A percentile compares a stretch with the other conserved stretches of the same genome.
These are phyloP conservation scores for Frankliniella intonsa DNA, from an alignment of 2,888 invertebrate genomes.

Conservation along the genomic window DNA sequence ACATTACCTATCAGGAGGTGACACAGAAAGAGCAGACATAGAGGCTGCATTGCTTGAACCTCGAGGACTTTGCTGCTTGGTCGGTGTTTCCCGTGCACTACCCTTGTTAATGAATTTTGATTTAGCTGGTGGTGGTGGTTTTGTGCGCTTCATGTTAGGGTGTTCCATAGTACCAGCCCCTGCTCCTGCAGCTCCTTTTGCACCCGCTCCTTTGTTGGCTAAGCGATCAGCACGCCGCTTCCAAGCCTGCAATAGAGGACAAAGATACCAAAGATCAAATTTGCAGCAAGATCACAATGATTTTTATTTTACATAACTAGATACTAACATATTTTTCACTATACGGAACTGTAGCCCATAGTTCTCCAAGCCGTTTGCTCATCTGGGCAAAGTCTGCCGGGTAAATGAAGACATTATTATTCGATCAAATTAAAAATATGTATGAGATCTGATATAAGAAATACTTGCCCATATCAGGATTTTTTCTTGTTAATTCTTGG, in stretches of 20 bases:
- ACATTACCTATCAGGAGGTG: slow-evolving; percentile 33
- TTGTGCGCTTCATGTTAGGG: neutral
- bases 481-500: slow-evolving; percentile 63
- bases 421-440: slow-evolving; percentile 28
- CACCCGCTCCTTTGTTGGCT: slow-evolving; percentile 48
- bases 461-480: slow-evolving; percentile 65
- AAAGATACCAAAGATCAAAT: slow-evolving; percentile 29
- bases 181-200: slow-evolving; percentile 41
- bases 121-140: slow-evolving; percentile 38
- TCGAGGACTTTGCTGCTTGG: slow-evolving; percentile 24
- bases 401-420: slow-evolving; percentile 16
- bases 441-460: slow-evolving; percentile 33
- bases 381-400: slow-evolving; percentile 72
- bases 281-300: slow-evolving; percentile 31
- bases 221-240: slow-evolving; percentile 73
- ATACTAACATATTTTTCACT: slow-evolving; percentile 52
- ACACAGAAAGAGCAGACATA: slow-evolving; percentile 37
- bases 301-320: too few species aligned
- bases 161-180: slow-evolving; percentile 37
- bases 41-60: slow-evolving; percentile 35
- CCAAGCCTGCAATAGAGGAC: slow-evolving; percentile 59
- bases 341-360: slow-evolving; percentile 74
- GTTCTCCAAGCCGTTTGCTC: slow-evolving; percentile 77
- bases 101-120: slow-evolving; percentile 47
- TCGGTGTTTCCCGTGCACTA: neutral